Base-by-base conservation (phyloP, 2,797 vertebrate species). In the Odontamblyopus rebecca region DNA sequence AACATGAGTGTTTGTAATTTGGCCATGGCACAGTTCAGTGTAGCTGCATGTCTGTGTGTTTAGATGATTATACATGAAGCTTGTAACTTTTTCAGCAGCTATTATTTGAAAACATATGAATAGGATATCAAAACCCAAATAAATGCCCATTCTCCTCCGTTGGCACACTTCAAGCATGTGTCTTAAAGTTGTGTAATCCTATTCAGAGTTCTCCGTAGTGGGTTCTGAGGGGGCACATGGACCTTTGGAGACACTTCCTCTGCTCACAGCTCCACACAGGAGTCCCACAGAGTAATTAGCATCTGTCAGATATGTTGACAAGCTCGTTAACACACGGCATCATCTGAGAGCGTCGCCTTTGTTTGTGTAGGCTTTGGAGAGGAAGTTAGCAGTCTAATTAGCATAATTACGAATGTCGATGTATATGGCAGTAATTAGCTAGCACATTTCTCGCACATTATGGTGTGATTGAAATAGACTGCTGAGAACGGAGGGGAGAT, bases 341-440 rank as follows among this genome's bases (percentile, higher is more conserved):
- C 90, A 88, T 89, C 83, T 71, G 83, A 91, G 89, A 87, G 66
- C 61, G 69, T 75, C 76, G 85, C 80, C 88, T 93, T 92, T 92
- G 93, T 92, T 92, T 90, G 86, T 80, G 90, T 79, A 82, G 86
- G 89, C 89, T 91, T 93, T 87, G 86, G 82, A 91, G 86, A 92
- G 91, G 88, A 94, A 93, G 91, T 92, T 89, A 84, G 87, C 81
- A 54, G 66, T 70, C 86, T 92, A 88, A 93, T 94, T 92, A 93
- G 88, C 90, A 91, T 93, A 93, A 94, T 93, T 91, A 90, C 82
- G 67, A 89, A 83, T 83, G 87, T 85, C 88, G 89, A 92, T 93
- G 93, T 93, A 88, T 90, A 91, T 85, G 89, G 85, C 81, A 82
- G 85, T 89, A 91, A 92, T 91, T 90, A 90, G 83, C 61, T 26